Base-by-base conservation (phyloP, 2,888 invertebrate genomes). In the Spodoptera exigua region DNA sequence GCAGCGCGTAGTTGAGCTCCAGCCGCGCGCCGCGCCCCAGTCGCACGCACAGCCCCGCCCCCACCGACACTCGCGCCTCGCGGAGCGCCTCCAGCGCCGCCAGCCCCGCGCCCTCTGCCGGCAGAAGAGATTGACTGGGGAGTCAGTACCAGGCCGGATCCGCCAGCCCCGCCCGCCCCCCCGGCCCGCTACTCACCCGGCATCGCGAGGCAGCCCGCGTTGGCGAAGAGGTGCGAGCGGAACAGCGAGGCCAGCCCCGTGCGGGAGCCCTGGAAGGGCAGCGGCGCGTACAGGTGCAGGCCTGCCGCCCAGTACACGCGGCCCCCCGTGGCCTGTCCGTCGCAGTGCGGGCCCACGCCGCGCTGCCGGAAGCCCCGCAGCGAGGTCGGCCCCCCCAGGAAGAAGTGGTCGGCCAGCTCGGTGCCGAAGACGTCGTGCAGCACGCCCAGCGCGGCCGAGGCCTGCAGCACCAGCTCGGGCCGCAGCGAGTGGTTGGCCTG, bases 1-100 rank as follows among this genome's bases (percentile, higher is more conserved):
- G 99, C 82, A 97, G 91, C 88, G 98, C 97, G 93, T 99, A 98
- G 95, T 99, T 99, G 53, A 99, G 95, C 95, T 99, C 99, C 54
- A 99, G 95, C 58, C 99, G 95, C n/a, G 98, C 99, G 67, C 96
- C 97, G 95, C 73, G 79, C 0, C 92, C 98, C 58, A 99, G 92
- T 68, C 97, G 96, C 83, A 99, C 94, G 12, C 72, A 72, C 49
- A 76, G 45, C 11, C 76, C 76, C 11, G 58, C 75, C 12, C 99
- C 99, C 78, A 95, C 95, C 2, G 98, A 95, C 80, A 96, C 95
- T 58, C 99, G 95, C 76, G 95, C 92, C 48, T 95, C 94, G 46
- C 84, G 75, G 68, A 96, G 83, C 49, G 91, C 84, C 59, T 89
- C 90, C 63, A 91, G 71, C 53, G 86, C 81, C 14, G 90, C 82